Percentiles rank a stretch among this genome's conserved stretches.
Evolutionary conservation across 2,888 invertebrate species (phyloP).

Genomic region (Chymomyza caudatula): DNA sequence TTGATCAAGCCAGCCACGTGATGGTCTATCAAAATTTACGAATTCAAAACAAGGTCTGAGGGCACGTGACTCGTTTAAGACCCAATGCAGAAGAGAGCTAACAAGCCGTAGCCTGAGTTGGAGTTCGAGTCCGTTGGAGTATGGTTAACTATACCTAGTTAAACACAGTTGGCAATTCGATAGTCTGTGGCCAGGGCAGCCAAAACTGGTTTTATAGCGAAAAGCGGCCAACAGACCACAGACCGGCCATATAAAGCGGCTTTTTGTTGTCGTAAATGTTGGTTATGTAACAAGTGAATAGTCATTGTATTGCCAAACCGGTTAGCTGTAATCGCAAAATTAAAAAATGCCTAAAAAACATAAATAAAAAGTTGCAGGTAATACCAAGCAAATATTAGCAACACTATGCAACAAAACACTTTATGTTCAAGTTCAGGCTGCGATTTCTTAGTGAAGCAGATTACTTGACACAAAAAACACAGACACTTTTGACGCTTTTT

Average conservation of each 20-base stretch:
- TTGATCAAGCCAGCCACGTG: background rate
- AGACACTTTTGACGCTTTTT: too few species aligned
- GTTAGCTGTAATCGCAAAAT: constrained; percentile 3
- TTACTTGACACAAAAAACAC: too few species aligned
- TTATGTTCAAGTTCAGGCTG: too few species aligned
- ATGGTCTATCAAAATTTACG: background rate
- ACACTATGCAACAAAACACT: background rate
- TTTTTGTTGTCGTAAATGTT: background rate
- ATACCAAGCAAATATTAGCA: background rate
- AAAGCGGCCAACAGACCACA: constrained; percentile 14
- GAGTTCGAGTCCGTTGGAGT: background rate
- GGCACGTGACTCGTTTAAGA: constrained; percentile 40
- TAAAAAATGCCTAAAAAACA: background rate
- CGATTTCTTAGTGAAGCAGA: too few species aligned
- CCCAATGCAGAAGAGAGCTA: constrained; percentile 30
- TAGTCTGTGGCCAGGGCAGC: constrained; percentile 1
- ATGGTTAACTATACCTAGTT: background rate
- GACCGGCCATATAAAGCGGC: constrained; percentile 46
- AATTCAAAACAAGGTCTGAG: background rate
- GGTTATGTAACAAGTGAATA: constrained; percentile 51
- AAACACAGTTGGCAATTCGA: background rate
- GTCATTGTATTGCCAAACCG: constrained; percentile 32
- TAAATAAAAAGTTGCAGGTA: background rate
- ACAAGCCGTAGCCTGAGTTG: background rate
- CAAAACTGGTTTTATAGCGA: constrained; percentile 39